phyloP scores from a whole-genome alignment of 2,888 invertebrate species.

The Sussaba pulchella region DNA sequence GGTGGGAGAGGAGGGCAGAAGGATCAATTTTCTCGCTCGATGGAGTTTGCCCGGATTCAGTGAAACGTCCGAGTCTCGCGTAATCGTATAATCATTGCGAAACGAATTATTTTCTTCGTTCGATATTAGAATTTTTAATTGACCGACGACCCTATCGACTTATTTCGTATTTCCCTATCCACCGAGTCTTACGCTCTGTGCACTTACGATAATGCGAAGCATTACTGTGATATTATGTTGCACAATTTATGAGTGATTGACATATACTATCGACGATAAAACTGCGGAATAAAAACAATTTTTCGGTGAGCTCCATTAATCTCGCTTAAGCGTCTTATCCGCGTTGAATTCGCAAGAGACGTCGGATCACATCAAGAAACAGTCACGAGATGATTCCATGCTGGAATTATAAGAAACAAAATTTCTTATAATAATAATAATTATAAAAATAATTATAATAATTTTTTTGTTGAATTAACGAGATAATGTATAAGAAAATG shows the following conservation, averaged over 20 bases:
- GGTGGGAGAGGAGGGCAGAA: not conserved
- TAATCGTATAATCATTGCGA: not conserved
- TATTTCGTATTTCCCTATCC: not conserved
- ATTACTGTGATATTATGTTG: not conserved
- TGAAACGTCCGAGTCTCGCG: not conserved
- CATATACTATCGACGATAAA: constrained; percentile 21
- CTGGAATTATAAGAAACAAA: too few species aligned
- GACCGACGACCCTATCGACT: constrained; percentile 10
- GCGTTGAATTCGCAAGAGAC: constrained; percentile 43
- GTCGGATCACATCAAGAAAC: constrained; percentile 42
- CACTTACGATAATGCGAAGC: not conserved
- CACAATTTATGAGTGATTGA: not conserved
- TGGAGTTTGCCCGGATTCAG: not conserved
- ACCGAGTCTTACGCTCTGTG: constrained; percentile 15
- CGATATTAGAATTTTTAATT: constrained; percentile 25
- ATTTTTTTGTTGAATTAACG: too few species aligned
- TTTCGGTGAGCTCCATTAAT: constrained; percentile 20
- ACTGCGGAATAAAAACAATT: constrained; percentile 12
- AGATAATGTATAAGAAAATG: too few species aligned
- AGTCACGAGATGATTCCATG: constrained; percentile 14
- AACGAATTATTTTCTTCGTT: constrained; percentile 22
- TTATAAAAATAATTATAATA: too few species aligned
- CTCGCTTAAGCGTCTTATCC: constrained; percentile 47
- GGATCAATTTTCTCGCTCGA: not conserved
- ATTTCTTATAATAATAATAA: too few species aligned